Percentiles rank a stretch among this genome's conserved stretches.
phyloP scores from a whole-genome alignment of 2,888 invertebrate genomes.

The Polydrusus cervinus region DNA sequence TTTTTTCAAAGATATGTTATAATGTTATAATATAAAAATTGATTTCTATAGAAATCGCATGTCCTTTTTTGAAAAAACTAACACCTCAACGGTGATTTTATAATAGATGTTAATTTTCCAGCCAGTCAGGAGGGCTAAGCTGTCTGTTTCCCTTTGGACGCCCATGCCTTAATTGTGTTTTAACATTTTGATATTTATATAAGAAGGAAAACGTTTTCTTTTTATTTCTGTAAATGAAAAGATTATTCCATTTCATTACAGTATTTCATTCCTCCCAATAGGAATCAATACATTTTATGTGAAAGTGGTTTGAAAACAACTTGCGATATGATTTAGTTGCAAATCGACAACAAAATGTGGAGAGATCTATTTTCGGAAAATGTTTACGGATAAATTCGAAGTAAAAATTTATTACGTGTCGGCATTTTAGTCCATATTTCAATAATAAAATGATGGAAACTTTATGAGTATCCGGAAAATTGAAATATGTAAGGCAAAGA shows the following conservation, averaged over 20 bases:
- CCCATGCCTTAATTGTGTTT: too few species aligned
- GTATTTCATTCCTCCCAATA: not conserved
- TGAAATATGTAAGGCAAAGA: not conserved
- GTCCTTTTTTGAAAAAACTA: too few species aligned
- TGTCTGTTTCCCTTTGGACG: too few species aligned
- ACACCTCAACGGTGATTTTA: too few species aligned
- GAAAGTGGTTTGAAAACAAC: constrained; percentile 3
- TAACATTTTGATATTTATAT: too few species aligned
- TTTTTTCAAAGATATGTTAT: too few species aligned
- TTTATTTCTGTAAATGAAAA: too few species aligned
- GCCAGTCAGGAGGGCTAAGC: too few species aligned
- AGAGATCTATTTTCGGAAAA: constrained; percentile 12
- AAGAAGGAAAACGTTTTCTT: too few species aligned
- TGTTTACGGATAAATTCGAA: not conserved
- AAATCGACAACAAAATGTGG: not conserved
- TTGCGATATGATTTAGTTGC: constrained; percentile 4
- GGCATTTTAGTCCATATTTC: constrained; percentile 13
- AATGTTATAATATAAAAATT: too few species aligned
- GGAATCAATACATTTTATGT: not conserved
- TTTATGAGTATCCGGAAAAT: constrained; percentile 7
- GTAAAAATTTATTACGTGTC: constrained; percentile 21
- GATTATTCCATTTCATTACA: not conserved
- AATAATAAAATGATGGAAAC: constrained; percentile 23
- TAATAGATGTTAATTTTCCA: too few species aligned
- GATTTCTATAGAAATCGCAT: too few species aligned